Evolutionary conservation across 2,888 invertebrate genomes (phyloP), one percentile per base, ranked within the genome.

Genomic region (Drosophila setosimentum): DNA sequence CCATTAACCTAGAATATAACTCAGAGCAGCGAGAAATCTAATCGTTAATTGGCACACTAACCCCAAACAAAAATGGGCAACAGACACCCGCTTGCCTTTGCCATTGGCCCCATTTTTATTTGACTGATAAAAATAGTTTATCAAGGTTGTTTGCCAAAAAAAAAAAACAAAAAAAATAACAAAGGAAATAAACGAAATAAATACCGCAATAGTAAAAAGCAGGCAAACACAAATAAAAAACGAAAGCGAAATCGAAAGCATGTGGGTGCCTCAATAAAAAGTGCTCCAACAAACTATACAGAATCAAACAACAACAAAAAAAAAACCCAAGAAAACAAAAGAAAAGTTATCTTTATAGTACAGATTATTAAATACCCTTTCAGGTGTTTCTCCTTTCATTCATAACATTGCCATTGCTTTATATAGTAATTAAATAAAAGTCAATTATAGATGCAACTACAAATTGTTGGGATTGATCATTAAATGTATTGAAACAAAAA

Each of bases 1-100:
- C 82, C 89, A 88, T 76, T 83, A 89, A 80, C 86, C 88, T 59
- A 49, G 30, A 61, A 51, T 32, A 1, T 27, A 61, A 27, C 11
- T 37, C 42, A 59, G 21, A 24, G 33, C 42, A 40, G 40, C 40
- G 64, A 65, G 64, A 70, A 86, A 77, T 86, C 86, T 87, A 83
- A 83, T 86, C 89, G 73, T 86, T 86, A 90, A 89, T 83, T 86
- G 86, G 89, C 86, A 86, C 89, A 86, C 90, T 86, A 86, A 86
- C 86, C 86, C 84, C 90, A 85, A 84, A 87, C 61, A 4, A 3
- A 78, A 71, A 66, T 67, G 78, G 70, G 69, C 69, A 65, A 55
- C 62, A 42, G 37, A 57, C 29, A n/a, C 37, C 48, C 42, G 68
- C 59, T 11, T 42, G 49, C 74, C 24, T 51, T 64, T 89, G 83